Percentiles rank a stretch among this genome's conserved stretches.
These are phyloP conservation scores for Eupithecia dodoneata DNA, from an alignment of 2,888 invertebrate genomes.

Conservation along the genomic window DNA sequence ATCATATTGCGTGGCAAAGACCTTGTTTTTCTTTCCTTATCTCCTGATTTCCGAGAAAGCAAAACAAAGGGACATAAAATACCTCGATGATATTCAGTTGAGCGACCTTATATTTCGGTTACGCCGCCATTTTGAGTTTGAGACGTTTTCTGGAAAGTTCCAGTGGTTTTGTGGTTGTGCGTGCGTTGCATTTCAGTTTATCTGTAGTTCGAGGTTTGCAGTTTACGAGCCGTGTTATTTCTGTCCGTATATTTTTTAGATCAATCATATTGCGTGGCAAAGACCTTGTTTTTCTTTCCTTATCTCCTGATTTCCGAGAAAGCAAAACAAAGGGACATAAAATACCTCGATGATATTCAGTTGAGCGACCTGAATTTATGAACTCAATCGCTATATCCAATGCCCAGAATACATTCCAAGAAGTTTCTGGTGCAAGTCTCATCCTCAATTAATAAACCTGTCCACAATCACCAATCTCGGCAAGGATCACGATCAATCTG, in stretches of 20 bases:
- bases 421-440: not conserved
- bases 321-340: not conserved
- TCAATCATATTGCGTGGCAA: not conserved
- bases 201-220: conserved; percentile 42
- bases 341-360: not conserved
- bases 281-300: not conserved
- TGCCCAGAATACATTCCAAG: not conserved
- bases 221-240: conserved; percentile 37
- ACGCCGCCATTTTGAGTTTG: conserved; percentile 40
- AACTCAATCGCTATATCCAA: not conserved
- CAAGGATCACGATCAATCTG: conserved; percentile 1
- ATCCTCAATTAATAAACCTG: not conserved
- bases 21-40: not conserved
- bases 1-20: not conserved
- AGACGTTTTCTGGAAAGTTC: conserved; percentile 54
- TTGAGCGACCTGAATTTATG: not conserved
- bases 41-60: not conserved
- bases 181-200: conserved; percentile 36
- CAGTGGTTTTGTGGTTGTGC: conserved; percentile 47
- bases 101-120: conserved; percentile 23
- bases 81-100: not conserved
- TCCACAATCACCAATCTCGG: not conserved
- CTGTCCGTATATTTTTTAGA: conserved; percentile 4
- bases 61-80: not conserved
- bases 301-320: not conserved